Evolutionary conservation across 2,888 invertebrate genomes (phyloP).

Genomic region (Brenthis hecate): DNA sequence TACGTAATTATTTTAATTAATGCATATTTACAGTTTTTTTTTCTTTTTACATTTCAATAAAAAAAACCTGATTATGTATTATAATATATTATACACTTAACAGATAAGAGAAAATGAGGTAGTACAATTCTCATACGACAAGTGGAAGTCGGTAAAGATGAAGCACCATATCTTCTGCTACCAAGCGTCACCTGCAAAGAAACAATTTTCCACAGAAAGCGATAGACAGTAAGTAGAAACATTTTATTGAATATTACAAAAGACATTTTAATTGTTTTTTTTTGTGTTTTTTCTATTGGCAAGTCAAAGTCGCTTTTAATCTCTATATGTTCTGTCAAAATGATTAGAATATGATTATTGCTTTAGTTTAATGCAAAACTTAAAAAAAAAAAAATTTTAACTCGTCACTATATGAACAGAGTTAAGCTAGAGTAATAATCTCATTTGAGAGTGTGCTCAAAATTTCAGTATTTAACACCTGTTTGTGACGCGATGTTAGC

Average conservation of each 20-base stretch:
- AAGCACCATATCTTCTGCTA: constrained; percentile 95
- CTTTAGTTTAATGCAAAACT: constrained; percentile 9
- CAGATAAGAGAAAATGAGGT: constrained; percentile 91
- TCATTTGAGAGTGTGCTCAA: background rate
- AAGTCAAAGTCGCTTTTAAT: background rate
- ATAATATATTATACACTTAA: constrained; percentile 32
- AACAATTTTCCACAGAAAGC: constrained; percentile 90
- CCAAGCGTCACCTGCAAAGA: constrained; percentile 91
- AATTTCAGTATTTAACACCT: constrained; percentile 8
- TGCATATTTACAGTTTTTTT: too few species aligned
- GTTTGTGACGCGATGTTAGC: background rate
- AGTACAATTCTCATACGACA: constrained; percentile 91
- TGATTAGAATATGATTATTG: constrained; percentile 2
- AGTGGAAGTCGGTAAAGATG: constrained; percentile 92
- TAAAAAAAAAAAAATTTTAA: background rate
- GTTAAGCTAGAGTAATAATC: constrained; percentile 12
- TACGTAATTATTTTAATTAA: too few species aligned
- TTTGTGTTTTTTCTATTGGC: constrained; percentile 11
- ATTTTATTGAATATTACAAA: background rate
- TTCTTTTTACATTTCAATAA: too few species aligned
- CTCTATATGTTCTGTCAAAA: constrained; percentile 1
- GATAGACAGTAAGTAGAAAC: constrained; percentile 80
- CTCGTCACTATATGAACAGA: background rate
- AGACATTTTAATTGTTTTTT: background rate
- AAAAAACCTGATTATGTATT: background rate